phyloP scores from a whole-genome alignment of 2,888 invertebrate species.

The Spodoptera exigua region DNA sequence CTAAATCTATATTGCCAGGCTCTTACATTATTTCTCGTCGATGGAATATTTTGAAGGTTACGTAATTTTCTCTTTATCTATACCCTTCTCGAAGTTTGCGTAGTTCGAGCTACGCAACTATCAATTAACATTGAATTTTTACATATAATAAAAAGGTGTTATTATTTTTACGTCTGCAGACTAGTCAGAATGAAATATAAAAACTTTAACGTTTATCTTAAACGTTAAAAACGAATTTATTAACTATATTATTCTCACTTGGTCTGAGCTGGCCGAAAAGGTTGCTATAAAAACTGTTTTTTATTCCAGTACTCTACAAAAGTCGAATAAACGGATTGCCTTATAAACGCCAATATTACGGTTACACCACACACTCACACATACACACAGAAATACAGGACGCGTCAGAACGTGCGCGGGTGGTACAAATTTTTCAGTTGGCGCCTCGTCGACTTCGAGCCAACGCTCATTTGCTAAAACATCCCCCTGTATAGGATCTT shows the following conservation, averaged over 20 bases:
- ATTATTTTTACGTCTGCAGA: no score
- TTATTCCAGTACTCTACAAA: slow-evolving; percentile 16
- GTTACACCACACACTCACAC: slow-evolving; percentile 23
- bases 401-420: slow-evolving; percentile 55
- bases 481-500: slow-evolving; percentile 68
- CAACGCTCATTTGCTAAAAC: slow-evolving; percentile 85
- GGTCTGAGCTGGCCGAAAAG: no score
- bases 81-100: no score
- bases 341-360: slow-evolving; percentile 28
- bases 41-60: background rate
- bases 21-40: slow-evolving; percentile 10
- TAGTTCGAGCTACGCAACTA: no score
- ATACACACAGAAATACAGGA: slow-evolving; percentile 2
- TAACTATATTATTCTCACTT: background rate
- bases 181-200: no score
- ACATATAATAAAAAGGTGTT: no score
- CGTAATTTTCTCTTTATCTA: no score
- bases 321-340: slow-evolving; percentile 28
- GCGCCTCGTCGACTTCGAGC: slow-evolving; percentile 72
- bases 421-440: slow-evolving; percentile 72
- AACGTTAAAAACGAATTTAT: no score
- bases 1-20: slow-evolving; percentile 19
- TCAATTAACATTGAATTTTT: no score
- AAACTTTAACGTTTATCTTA: no score
- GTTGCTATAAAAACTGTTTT: slow-evolving; percentile 4